Evolutionary conservation across 1,140 invertebrate species (phyloP), one percentile per base, ranked within the genome.

Genomic region (Meloidogyne floridensis): DNA sequence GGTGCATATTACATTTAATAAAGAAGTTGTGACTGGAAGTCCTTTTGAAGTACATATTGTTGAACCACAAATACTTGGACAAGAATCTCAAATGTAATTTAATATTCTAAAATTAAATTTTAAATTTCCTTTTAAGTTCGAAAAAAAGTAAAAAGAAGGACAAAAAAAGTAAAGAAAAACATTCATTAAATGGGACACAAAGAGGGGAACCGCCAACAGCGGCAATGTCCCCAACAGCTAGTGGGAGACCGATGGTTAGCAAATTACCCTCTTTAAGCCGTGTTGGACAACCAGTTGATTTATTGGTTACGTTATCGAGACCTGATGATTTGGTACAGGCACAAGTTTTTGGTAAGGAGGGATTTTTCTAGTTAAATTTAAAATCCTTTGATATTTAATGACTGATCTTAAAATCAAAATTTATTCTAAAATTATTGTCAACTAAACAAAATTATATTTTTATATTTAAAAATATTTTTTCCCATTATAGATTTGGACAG

Each of bases 181-280:
- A 85, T 32, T 53, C 53, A n/a, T 42, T 75, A 71, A 75, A 77
- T 56, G 74, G 74, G 80, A 51, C 82, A 59, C 76, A 87, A 84
- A 79, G 81, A 86, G 65, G 80, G 83, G 59, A 83, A 87, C 43
- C 79, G 80, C 72, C 80, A 78, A 47, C 83, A 72, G 18, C 79
- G 15, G 3, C 80, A 84, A 84, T 86, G 95, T 94, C 74, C 96
- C 95, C 90, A 95, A 95, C n/a, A 95, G 93, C 94, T 2, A 94
- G 95, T 87, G 94, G 13, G 6, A 65, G 10, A 65, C 59, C 59
- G n/a, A 65, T 79, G 10, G 94, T 94, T 87, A 91, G 95, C 59
- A 92, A 93, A 82, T 94, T 94, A 88, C 91, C 94, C 88, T 95
- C 97, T 91, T 91, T 97, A 81, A 94, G 96, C 84, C 94, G 95